phyloP scores from a whole-genome alignment of 2,888 invertebrate genomes.

The Oscheius onirici region DNA sequence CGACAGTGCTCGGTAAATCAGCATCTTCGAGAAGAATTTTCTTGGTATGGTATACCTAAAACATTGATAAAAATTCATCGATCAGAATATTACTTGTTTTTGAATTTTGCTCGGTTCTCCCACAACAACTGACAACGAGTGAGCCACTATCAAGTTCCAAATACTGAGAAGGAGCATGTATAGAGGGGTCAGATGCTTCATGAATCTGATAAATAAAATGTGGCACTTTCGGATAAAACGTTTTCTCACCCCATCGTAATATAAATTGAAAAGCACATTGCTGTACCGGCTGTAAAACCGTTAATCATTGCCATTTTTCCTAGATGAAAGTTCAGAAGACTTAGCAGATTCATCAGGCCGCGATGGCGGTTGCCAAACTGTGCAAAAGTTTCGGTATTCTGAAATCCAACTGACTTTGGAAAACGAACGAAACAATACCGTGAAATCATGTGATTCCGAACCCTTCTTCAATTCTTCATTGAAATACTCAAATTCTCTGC shows the following conservation, averaged over 20 bases:
- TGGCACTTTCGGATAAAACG: too few species aligned
- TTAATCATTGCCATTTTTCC: slow-evolving; percentile 22
- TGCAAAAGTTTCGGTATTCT: slow-evolving; percentile 16
- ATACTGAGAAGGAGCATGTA: not conserved
- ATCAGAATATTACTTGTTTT: not conserved
- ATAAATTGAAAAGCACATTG: slow-evolving; percentile 19
- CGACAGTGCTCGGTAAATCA: not conserved
- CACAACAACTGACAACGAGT: slow-evolving; percentile 1
- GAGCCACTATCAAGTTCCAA: not conserved
- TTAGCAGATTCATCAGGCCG: not conserved
- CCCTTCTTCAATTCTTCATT: slow-evolving; percentile 31
- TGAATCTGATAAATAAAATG: slow-evolving; percentile 12
- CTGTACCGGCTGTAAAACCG: not conserved
- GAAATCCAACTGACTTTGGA: too few species aligned
- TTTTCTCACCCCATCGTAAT: slow-evolving; percentile 7
- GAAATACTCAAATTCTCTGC: slow-evolving; percentile 25
- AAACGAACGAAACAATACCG: too few species aligned
- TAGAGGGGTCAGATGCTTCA: not conserved
- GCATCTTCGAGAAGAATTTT: slow-evolving; percentile 20
- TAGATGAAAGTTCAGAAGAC: slow-evolving; percentile 23
- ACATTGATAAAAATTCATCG: not conserved
- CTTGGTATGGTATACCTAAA: slow-evolving; percentile 18
- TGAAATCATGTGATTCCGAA: slow-evolving; percentile 18
- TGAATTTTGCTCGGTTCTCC: slow-evolving; percentile 26
- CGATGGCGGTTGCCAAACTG: slow-evolving; percentile 16